Evolutionary conservation across 1,140 invertebrate genomes (phyloP), one percentile per base, ranked within the genome.

Genomic region (Microplitis mediator): DNA sequence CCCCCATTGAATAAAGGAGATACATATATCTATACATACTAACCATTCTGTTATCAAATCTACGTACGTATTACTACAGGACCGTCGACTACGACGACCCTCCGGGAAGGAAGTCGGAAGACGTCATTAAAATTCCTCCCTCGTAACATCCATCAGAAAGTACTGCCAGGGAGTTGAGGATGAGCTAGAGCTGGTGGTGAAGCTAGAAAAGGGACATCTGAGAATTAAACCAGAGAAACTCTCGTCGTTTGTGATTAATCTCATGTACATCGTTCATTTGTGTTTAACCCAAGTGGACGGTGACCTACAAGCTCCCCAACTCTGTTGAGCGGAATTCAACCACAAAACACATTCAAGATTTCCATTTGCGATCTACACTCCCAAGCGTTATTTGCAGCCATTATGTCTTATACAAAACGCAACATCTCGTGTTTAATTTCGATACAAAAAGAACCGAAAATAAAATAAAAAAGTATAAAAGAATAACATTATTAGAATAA

Each of bases 41-140:
- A 87, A 86, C 82, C 85, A 82, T 85, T 83, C 80, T 82, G 85
- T 87, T 87, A 86, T 86, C 86, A 86, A 86, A 86, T 87, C 84
- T 86, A 81, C 81, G 80, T 82, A 79, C 80, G 80, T 77, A 77
- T 79, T 81, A 78, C 77, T 81, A 78, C 77, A 14, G 39, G 11
- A 45, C 39, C 39, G 39, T 45, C 39, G 39, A 45, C 39, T 45
- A 3, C 11, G 6, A 56, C 35, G 45, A 58, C 45, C 60, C 61
- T 45, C 54, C 52, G 45, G 62, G 45, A 74, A 74, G 72, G 72
- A 72, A 74, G 66, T 51, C 65, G 73, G 70, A 74, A 72, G 66
- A 72, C 67, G 74, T 31, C 74, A 80, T 82, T 81, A 74, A 77
- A 75, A 82, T 82, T 82, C 80, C 72, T 62, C 58, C 62, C 72